Conservation (phyloP, 2,797 vertebrate genomes). For the Acropternis orthonyx region DNA sequence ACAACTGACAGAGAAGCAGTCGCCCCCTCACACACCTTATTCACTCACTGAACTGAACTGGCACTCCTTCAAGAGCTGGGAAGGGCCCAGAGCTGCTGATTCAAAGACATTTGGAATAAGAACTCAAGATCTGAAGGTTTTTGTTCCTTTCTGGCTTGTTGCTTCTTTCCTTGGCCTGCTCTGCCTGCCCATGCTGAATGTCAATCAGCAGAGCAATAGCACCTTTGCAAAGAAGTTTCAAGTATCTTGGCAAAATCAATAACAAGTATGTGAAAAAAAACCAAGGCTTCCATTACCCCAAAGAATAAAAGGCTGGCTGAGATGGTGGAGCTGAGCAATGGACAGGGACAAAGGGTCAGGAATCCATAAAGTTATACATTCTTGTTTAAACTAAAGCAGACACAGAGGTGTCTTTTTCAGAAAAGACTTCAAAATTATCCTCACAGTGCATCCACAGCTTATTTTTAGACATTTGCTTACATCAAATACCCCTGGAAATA, state of each 20-base stretch:
- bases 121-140: not conserved
- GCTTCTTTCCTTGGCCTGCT: not conserved
- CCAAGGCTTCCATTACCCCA: not conserved
- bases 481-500: constrained; percentile 17
- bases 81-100: constrained; percentile 45
- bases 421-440: not conserved
- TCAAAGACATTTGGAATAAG: constrained; percentile 30
- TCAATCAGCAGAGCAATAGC: not conserved
- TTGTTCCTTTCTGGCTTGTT: constrained; percentile 31
- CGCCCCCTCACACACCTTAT: constrained; percentile 49
- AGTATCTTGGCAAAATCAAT: not conserved
- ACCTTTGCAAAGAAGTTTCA: not conserved
- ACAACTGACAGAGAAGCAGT: constrained; percentile 41
- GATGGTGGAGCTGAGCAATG: not conserved
- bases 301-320: not conserved
- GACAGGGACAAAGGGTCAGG: not conserved
- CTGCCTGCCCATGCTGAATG: constrained; percentile 20
- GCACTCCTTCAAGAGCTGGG: constrained; percentile 42
- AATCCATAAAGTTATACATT: not conserved
- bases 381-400: not conserved
- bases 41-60: constrained; percentile 32
- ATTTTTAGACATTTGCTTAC: not conserved
- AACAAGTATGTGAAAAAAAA: not conserved
- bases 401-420: not conserved
- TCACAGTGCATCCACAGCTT: not conserved